phyloP scores from a whole-genome alignment of 1,140 invertebrate genomes.

The Anagrus nilaparvatae region DNA sequence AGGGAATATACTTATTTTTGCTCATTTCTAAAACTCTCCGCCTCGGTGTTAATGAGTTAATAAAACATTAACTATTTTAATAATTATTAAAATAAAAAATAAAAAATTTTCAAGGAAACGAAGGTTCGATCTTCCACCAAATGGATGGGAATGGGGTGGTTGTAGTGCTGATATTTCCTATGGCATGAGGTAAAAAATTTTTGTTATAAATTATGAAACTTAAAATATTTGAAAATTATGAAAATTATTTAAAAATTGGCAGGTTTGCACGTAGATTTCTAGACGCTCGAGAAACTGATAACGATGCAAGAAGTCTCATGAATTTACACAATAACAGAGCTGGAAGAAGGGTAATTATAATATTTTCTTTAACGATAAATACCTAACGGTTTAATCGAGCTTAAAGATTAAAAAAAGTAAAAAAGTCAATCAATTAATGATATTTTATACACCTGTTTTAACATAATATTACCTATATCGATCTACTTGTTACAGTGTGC shows the following conservation, averaged over 20 bases:
- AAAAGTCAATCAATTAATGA: too few species aligned
- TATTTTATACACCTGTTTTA: too few species aligned
- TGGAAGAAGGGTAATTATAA: slow-evolving; percentile 69
- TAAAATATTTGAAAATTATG: slow-evolving; percentile 8
- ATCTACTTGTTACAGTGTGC: too few species aligned
- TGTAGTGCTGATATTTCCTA: slow-evolving; percentile 73
- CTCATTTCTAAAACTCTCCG: too few species aligned
- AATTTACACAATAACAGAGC: slow-evolving; percentile 96
- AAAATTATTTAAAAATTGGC: slow-evolving; percentile 27
- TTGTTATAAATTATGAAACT: background rate
- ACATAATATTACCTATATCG: too few species aligned
- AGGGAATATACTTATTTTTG: too few species aligned
- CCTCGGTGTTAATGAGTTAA: too few species aligned
- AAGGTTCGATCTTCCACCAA: slow-evolving; percentile 34
- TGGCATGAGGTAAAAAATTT: slow-evolving; percentile 48
- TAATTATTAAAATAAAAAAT: too few species aligned
- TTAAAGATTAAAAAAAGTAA: too few species aligned
- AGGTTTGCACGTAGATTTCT: slow-evolving; percentile 69
- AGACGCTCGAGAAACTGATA: slow-evolving; percentile 73
- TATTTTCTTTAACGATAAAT: background rate
- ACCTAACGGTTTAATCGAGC: too few species aligned
- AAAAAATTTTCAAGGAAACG: too few species aligned
- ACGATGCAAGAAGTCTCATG: slow-evolving; percentile 80
- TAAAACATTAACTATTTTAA: too few species aligned
- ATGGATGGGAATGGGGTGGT: slow-evolving; percentile 76